Evolutionary conservation across 2,797 vertebrate genomes (phyloP), one percentile per base, ranked within the genome.

Genomic region (Chaunax sp.): DNA sequence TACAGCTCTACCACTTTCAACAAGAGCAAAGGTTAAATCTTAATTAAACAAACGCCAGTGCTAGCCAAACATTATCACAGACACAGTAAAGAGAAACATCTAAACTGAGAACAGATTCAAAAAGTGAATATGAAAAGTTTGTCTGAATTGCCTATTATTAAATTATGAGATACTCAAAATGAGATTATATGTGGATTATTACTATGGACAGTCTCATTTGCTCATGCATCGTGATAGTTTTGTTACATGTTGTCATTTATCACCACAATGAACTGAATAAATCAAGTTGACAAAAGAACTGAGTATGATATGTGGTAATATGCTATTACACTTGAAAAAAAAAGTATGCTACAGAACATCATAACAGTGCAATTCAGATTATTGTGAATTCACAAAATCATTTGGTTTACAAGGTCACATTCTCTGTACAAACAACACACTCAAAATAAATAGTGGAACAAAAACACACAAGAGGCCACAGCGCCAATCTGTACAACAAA

Each of bases 11-110:
- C 77, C 93, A 95, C 91, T 92, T 75, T 93, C 87, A 94, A 90
- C 90, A 94, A 93, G 91, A 94, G 91, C 93, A 85, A 78, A 81
- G 79, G 91, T 93, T 91, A 93, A 89, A 92, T 94, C 94, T 94
- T 94, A 84, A 93, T 86, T 44, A 89, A 95, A 93, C 93, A 89
- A 94, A 94, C 84, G 91, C 93, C 92, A 96, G 94, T 94, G 94
- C 92, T 94, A 94, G 94, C 81, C 80, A 80, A 63, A 78, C 50
- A 90, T 91, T 91, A 93, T 95, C 92, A 94, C 91, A 93, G 88
- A 95, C 91, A 93, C 52, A 82, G 86, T 92, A 89, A 88, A 92
- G 90, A 92, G 92, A 87, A 94, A 94, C 88, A 93, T 86, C 79
- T 84, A 92, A 94, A 94, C 91, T 87, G 90, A 90, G 87, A 89